Base-by-base conservation (phyloP, 2,888 invertebrate genomes). In the Andricus curvator region DNA sequence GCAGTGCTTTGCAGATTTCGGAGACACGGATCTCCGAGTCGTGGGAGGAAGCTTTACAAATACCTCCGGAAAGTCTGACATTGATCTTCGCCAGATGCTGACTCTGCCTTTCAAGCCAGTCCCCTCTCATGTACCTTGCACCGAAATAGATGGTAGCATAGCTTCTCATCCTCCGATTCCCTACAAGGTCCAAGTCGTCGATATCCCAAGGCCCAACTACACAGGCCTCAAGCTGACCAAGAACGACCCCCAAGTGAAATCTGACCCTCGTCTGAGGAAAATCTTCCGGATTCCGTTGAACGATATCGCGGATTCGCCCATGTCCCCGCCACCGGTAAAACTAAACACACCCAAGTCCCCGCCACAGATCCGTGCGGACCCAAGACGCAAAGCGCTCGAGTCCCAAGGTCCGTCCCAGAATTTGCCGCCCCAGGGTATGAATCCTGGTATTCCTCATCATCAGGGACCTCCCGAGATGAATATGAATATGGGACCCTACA, bases 131-230 rank as follows among this genome's bases (percentile, higher is more conserved):
- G 95, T 96, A 20, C 97, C 97, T 0, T 97, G 97, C 41, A 96
- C 96, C 0, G 98, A 98, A 93, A 97, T 98, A 83, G 97, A 97
- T 89, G 97, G 96, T 13, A 96, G 97, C 60, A 94, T 97, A 67
- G 95, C 95, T 78, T 96, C 96, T 65, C 97, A 97, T 91, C 95
- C 95, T 0, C 96, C 96, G 0, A 95, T 97, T 78, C 87, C 93
- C 0, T 98, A 96, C 94, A 95, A 95, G 90, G 93, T 96, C 9
- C 89, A 91, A 65, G 88, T 93, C 20, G 92, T 97, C 79, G 95
- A 95, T 80, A 95, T 97, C 88, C 96, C 96, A 0, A 94, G 95
- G 62, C 96, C 97, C 0, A 96, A 96, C 90, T 97, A 96, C 89
- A 95, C 95, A 0, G 96, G 96, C 83, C 94, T 97, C 78, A 95